Evolutionary conservation across 2,113 vertebrate species (phyloP).

Genomic region (Peromyscus maniculatus): DNA sequence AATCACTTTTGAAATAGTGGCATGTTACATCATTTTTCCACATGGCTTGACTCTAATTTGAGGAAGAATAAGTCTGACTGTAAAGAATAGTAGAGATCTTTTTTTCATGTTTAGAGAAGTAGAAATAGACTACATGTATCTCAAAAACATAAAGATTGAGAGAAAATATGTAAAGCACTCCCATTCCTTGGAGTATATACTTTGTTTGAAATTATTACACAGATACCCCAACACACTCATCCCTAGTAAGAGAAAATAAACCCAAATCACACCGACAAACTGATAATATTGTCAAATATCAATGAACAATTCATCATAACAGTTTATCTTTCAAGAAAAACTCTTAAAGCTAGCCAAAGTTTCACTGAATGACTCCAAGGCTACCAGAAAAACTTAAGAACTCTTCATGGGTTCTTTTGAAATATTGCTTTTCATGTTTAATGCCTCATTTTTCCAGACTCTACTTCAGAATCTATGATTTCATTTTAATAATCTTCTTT

Average conservation of each 20-base stretch:
- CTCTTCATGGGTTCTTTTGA: constrained; percentile 66
- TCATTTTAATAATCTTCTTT: constrained; percentile 79
- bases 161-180: constrained; percentile 24
- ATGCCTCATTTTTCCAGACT: constrained; percentile 31
- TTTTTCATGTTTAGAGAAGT: constrained; percentile 50
- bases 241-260: constrained; percentile 68
- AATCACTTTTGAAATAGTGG: constrained; percentile 1
- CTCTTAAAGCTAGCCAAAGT: constrained; percentile 68
- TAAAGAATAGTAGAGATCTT: neutral
- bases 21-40: constrained; percentile 24
- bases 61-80: constrained; percentile 39
- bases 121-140: neutral
- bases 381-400: constrained; percentile 70
- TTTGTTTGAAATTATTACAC: constrained; percentile 70
- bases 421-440: constrained; percentile 76
- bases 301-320: constrained; percentile 70
- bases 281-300: constrained; percentile 73
- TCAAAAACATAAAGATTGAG: constrained; percentile 43
- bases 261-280: constrained; percentile 75
- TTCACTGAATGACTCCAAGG: constrained; percentile 66
- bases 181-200: neutral
- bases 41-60: neutral
- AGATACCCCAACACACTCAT: constrained; percentile 60
- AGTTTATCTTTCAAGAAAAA: constrained; percentile 63
- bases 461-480: neutral